Percentiles rank a stretch among this genome's conserved stretches.
phyloP scores from a whole-genome alignment of 1,140 invertebrate genomes.

The Batillaria attramentaria region DNA sequence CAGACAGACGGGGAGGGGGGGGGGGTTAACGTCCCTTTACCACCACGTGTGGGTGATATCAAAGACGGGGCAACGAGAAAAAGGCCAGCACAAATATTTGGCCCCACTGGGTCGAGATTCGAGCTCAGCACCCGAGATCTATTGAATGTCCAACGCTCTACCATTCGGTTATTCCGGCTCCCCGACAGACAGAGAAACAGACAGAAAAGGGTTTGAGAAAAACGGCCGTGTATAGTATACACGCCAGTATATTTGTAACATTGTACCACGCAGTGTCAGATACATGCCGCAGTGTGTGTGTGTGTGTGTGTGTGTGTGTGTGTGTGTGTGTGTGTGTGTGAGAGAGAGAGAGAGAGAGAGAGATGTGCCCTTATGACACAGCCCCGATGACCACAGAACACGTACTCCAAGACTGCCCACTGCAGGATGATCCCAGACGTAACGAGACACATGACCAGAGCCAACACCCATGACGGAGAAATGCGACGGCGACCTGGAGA shows the following conservation, averaged over 20 bases:
- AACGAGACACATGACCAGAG: too few species aligned
- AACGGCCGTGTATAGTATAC: neutral
- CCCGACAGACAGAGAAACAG: too few species aligned
- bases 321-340: slow-evolving; percentile 5
- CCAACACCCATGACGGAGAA: too few species aligned
- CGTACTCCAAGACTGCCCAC: too few species aligned
- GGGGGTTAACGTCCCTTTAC: too few species aligned
- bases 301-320: neutral
- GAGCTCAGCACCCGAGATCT: neutral
- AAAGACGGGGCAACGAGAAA: too few species aligned
- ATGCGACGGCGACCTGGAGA: too few species aligned
- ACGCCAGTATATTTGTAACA: neutral
- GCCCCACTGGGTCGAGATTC: neutral
- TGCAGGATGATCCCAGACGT: too few species aligned
- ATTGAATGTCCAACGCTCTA: neutral
- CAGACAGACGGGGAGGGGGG: neutral
- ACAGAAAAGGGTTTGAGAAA: too few species aligned
- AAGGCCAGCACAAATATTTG: neutral
- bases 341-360: neutral
- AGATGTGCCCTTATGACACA: too few species aligned
- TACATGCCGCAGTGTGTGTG: neutral
- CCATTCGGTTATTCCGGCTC: neutral
- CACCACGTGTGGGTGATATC: too few species aligned
- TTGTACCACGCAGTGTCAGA: neutral
- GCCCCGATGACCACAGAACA: too few species aligned